These are phyloP conservation scores for Leptogaster cylindrica DNA, from an alignment of 2,888 invertebrate species.

Conservation along the genomic window DNA sequence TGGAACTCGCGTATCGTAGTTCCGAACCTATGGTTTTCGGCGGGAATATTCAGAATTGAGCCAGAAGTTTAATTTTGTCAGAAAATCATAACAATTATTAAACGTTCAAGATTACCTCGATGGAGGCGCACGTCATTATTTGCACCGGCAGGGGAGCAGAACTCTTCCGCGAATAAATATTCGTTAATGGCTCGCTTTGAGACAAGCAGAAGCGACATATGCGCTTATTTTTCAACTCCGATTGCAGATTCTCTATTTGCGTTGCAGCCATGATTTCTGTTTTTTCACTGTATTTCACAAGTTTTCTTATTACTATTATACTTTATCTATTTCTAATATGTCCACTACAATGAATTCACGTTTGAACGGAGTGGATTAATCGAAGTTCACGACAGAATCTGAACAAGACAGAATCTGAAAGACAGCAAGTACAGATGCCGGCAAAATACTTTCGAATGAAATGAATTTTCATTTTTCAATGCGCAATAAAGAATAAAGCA, in stretches of 20 bases:
- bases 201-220: conserved; percentile 79
- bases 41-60: conserved; percentile 7
- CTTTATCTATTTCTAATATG: too few species aligned
- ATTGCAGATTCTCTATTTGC: conserved; percentile 51
- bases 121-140: conserved; percentile 77
- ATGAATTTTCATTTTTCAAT: too few species aligned
- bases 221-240: conserved; percentile 68
- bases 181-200: conserved; percentile 68
- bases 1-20: conserved; percentile 5
- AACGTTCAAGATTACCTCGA: conserved; percentile 69
- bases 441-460: too few species aligned
- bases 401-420: too few species aligned
- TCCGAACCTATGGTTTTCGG: conserved; percentile 39
- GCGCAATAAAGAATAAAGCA: too few species aligned
- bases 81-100: conserved; percentile 47
- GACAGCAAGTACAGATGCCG: too few species aligned
- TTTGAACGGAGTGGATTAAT: too few species aligned
- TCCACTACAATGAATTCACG: too few species aligned
- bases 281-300: too few species aligned
- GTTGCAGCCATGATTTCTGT: conserved; percentile 11
- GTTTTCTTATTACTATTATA: too few species aligned
- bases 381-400: too few species aligned
- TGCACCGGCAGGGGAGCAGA: conserved; percentile 73
- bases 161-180: conserved; percentile 72
- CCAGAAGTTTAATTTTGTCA: conserved; percentile 3